Conservation (phyloP, 2,113 vertebrate genomes). For the Butastur rufipennis region DNA sequence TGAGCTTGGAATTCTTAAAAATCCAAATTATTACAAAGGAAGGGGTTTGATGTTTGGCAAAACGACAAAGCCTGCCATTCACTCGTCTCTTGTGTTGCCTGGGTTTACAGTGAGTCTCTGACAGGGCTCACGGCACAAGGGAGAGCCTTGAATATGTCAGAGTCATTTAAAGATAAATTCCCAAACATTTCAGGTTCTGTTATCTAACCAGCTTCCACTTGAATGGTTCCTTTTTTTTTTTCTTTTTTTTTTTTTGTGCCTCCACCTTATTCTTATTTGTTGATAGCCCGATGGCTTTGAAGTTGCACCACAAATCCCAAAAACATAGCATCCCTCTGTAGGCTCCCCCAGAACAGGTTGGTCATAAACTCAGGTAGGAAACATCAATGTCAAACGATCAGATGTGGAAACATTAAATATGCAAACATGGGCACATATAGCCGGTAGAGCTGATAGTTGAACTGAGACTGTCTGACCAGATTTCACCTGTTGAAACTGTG, state of each 20-base stretch:
- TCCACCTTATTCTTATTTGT: background rate
- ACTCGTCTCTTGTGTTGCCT: background rate
- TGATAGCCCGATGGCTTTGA: background rate
- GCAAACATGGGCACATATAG: background rate
- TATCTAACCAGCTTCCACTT: background rate
- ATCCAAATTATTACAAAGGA: slow-evolving; percentile 10
- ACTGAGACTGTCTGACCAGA: background rate
- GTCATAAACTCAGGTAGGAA: background rate
- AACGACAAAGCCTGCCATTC: background rate
- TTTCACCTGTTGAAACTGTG: background rate
- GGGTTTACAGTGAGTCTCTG: background rate
- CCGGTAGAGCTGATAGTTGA: background rate
- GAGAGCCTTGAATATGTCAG: background rate
- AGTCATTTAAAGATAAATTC: background rate
- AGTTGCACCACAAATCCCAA: background rate
- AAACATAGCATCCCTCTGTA: background rate
- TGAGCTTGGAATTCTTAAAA: slow-evolving; percentile 17
- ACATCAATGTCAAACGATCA: background rate
- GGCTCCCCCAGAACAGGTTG: background rate
- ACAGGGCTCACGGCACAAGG: background rate
- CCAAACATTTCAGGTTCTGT: background rate
- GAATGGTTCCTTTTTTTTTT: background rate
- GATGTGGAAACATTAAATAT: background rate
- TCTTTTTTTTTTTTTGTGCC: background rate
- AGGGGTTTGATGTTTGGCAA: background rate